Base-by-base conservation (phyloP, 2,113 vertebrate genomes). In the Aplodontia rufa region DNA sequence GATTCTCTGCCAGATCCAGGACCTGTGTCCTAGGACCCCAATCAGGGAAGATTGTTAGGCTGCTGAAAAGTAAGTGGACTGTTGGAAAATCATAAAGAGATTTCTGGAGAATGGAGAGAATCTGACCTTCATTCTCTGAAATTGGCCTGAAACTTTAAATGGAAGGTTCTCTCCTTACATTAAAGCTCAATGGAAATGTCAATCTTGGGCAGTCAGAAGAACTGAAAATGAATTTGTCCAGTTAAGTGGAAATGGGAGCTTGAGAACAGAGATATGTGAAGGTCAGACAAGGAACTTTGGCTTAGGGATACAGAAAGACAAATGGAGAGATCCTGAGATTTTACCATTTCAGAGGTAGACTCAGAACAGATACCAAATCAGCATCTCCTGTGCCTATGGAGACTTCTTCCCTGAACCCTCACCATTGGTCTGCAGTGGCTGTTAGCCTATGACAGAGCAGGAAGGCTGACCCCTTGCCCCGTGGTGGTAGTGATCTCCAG, bases 121-220 rank as follows among this genome's bases (percentile, higher is more conserved):
- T 72, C 42, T 91, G 66, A 49, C 7, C 32, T 75, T 72, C 28
- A 42, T 58, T 86, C 47, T 53, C 51, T 53, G 79, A 91, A 78
- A 75, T 24, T 75, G 37, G 14, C 74, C 55, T 90, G 10, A 49
- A 87, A 51, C 35, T 93, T 79, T 49, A 87, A 49, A 58, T 80
- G 12, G 30, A 69, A 24, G 22, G 83, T 80, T 95, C 42, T 42
- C 8, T 89, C 24, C 51, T 95, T 69, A 42, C 17, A 19, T 55
- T 40, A 58, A 94, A 55, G 12, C 3, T 94, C 24, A 30, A 37
- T 82, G 53, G 53, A 76, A 78, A 80, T 26, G 20, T 30, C 10
- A 84, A 20, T 94, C 37, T 62, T 37, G 24, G 28, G 49, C 37
- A 51, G 30, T 35, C 22, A 20, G 8, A 37, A 74, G 55, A 74